These are phyloP conservation scores for Mustelus asterias DNA, from an alignment of 2,113 vertebrate species.

Conservation along the genomic window DNA sequence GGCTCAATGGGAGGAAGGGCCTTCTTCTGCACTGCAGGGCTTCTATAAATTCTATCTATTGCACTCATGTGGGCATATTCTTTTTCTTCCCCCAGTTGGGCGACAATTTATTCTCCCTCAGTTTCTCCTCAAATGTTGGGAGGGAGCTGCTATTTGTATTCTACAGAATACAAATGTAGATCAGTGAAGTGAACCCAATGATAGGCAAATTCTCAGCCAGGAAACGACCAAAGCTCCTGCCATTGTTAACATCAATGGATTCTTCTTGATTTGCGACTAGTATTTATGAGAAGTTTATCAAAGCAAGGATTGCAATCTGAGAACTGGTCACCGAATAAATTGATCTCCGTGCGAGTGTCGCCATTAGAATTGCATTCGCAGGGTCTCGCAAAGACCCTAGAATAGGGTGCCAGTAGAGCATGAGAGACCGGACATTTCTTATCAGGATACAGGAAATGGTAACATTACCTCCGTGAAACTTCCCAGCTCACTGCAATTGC, in stretches of 20 bases:
- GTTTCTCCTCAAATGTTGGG: background rate
- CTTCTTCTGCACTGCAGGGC: too few species aligned
- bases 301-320: slow-evolving; percentile 3
- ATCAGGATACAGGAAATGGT: background rate
- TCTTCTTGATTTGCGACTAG: background rate
- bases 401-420: background rate
- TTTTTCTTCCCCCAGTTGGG: background rate
- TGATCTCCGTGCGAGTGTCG: background rate
- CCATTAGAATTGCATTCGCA: background rate
- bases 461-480: background rate
- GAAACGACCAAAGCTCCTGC: background rate
- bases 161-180: background rate
- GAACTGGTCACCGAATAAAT: background rate
- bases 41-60: background rate
- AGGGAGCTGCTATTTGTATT: background rate
- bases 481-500: background rate
- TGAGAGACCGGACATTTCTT: background rate
- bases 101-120: background rate
- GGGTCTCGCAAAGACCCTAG: background rate
- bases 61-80: background rate
- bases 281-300: background rate
- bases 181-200: background rate
- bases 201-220: background rate
- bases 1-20: too few species aligned
- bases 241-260: background rate